Conservation (phyloP, 2,888 invertebrate species). For the Horisme vitalbata region DNA sequence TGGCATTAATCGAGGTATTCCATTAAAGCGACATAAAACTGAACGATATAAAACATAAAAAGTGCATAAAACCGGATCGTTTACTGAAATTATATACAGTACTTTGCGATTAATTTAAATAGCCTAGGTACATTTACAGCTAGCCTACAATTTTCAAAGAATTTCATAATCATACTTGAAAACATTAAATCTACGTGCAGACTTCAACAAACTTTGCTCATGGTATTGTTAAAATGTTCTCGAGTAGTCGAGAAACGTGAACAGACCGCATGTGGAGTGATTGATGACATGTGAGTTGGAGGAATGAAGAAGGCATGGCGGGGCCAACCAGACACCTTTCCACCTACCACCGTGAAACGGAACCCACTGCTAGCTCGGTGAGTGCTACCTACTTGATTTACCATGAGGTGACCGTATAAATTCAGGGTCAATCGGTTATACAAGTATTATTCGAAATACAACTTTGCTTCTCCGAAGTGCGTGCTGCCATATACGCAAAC, state of each 20-base stretch:
- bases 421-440: too few relatives aligned
- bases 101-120: not conserved
- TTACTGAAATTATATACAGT: slow-evolving; percentile 1
- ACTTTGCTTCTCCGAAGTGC: too few relatives aligned
- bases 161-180: too few relatives aligned
- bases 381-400: too few relatives aligned
- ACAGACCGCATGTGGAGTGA: slow-evolving; percentile 14
- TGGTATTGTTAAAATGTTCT: slow-evolving; percentile 5
- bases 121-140: too few relatives aligned
- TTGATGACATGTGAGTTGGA: slow-evolving; percentile 36
- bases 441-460: too few relatives aligned
- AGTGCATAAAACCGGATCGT: slow-evolving; percentile 16
- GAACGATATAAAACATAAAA: slow-evolving; percentile 12
- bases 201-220: too few relatives aligned
- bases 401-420: too few relatives aligned
- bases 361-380: slow-evolving; percentile 64
- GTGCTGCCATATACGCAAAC: too few relatives aligned
- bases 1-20: slow-evolving; percentile 8
- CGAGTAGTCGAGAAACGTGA: slow-evolving; percentile 2
- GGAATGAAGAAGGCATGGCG: slow-evolving; percentile 63
- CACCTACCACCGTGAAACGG: slow-evolving; percentile 68
- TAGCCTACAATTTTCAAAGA: too few relatives aligned
- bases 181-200: too few relatives aligned
- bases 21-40: slow-evolving; percentile 9
- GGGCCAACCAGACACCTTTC: slow-evolving; percentile 71